phyloP scores from a whole-genome alignment of 2,797 vertebrate genomes.

The Neoniphon sammara region DNA sequence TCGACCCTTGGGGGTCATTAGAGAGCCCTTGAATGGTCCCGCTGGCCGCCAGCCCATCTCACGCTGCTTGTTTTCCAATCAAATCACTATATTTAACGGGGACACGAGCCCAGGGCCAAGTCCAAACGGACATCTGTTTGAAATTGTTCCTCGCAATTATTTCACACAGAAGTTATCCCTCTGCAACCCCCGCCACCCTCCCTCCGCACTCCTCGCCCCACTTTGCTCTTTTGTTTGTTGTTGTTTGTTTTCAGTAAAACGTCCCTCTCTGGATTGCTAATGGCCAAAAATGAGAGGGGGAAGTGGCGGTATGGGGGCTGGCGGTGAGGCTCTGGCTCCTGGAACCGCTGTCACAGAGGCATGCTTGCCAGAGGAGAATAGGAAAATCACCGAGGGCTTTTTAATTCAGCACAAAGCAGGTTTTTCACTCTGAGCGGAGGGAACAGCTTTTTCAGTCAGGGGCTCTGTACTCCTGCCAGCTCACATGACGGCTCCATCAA shows the following conservation, averaged over 20 bases:
- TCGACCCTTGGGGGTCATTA: slow-evolving; percentile 81
- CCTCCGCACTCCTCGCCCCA: slow-evolving; percentile 52
- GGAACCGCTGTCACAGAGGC: slow-evolving; percentile 52
- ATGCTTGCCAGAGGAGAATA: slow-evolving; percentile 51
- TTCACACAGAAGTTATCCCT: slow-evolving; percentile 70
- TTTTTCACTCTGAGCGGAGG: slow-evolving; percentile 53
- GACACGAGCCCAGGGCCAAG: slow-evolving; percentile 76
- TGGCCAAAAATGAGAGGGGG: slow-evolving; percentile 62
- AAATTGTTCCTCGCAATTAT: slow-evolving; percentile 80
- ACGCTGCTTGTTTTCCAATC: slow-evolving; percentile 81
- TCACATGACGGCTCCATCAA: slow-evolving; percentile 65
- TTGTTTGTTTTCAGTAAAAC: slow-evolving; percentile 71
- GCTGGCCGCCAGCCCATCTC: slow-evolving; percentile 76
- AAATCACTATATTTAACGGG: slow-evolving; percentile 84
- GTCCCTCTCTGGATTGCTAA: slow-evolving; percentile 63
- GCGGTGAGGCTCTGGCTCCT: slow-evolving; percentile 55
- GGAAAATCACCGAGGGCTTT: slow-evolving; percentile 60
- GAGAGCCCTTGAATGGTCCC: slow-evolving; percentile 76
- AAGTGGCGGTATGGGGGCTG: slow-evolving; percentile 8
- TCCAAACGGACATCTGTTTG: slow-evolving; percentile 81
- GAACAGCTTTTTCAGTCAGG: slow-evolving; percentile 57
- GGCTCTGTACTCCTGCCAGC: slow-evolving; percentile 57
- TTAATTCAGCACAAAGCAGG: slow-evolving; percentile 65
- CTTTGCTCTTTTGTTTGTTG: slow-evolving; percentile 78
- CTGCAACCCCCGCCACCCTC: slow-evolving; percentile 15